Conservation (phyloP, 2,113 vertebrate species). For the Mustelus asterias region DNA sequence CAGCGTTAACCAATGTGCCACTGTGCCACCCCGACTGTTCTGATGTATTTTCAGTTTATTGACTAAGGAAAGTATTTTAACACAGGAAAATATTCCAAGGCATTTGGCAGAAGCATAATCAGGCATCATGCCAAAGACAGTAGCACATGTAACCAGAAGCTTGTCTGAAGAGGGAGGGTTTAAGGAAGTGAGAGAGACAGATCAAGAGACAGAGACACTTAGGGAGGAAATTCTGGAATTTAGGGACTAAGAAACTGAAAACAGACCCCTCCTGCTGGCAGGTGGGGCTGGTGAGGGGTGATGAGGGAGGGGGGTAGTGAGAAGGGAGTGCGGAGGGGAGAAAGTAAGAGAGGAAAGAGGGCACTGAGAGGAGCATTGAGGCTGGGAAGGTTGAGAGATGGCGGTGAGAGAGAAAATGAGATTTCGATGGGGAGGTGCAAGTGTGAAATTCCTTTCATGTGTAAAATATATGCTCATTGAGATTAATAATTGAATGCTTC, state of each 20-base stretch:
- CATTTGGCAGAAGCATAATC: neutral
- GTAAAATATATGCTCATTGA: too few species aligned
- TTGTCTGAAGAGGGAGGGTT: neutral
- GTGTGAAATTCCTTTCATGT: too few species aligned
- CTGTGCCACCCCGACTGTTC: too few species aligned
- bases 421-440: too few species aligned
- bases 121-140: neutral
- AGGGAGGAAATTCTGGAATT: neutral
- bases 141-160: neutral
- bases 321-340: neutral
- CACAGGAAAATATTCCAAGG: neutral
- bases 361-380: neutral
- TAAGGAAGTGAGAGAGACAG: neutral
- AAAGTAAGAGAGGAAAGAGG: too few species aligned
- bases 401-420: too few species aligned
- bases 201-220: neutral
- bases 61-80: neutral
- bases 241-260: neutral
- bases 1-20: too few species aligned
- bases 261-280: neutral
- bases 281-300: neutral
- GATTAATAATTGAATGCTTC: too few species aligned
- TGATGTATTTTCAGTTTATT: too few species aligned
- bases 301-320: neutral
- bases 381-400: neutral